phyloP scores from a whole-genome alignment of 2,888 invertebrate species.

The Scaptomyza polygonia region DNA sequence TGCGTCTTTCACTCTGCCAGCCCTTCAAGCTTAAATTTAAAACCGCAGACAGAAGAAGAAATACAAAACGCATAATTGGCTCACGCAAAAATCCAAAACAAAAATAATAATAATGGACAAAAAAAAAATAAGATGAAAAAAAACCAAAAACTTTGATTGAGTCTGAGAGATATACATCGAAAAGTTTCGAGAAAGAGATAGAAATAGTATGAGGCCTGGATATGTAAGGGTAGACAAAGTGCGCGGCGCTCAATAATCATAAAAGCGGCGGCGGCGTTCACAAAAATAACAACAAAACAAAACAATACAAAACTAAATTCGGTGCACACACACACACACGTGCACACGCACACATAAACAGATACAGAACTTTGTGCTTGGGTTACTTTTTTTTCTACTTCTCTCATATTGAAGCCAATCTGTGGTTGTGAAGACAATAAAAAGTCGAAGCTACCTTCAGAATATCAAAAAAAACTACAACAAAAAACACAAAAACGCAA shows the following conservation, averaged over 20 bases:
- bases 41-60: slow-evolving; percentile 51
- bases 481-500: too few species aligned
- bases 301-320: slow-evolving; percentile 60
- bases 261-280: slow-evolving; percentile 63
- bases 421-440: slow-evolving; percentile 76
- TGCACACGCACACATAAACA: slow-evolving; percentile 18
- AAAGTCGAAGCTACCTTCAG: slow-evolving; percentile 44
- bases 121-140: slow-evolving; percentile 20
- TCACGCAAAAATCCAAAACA: slow-evolving; percentile 71
- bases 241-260: slow-evolving; percentile 71
- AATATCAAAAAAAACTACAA: slow-evolving; percentile 53
- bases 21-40: slow-evolving; percentile 37
- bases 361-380: slow-evolving; percentile 38
- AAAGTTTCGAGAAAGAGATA: slow-evolving; percentile 72
- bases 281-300: slow-evolving; percentile 27
- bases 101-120: slow-evolving; percentile 36
- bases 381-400: slow-evolving; percentile 44
- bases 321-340: slow-evolving; percentile 35
- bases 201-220: slow-evolving; percentile 16
- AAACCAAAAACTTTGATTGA: slow-evolving; percentile 27
- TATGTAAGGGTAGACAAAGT: slow-evolving; percentile 33
- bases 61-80: slow-evolving; percentile 80
- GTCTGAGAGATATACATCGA: slow-evolving; percentile 56
- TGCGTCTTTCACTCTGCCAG: slow-evolving; percentile 28
- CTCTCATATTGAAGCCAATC: slow-evolving; percentile 71